phyloP scores from a whole-genome alignment of 2,888 invertebrate species.

The Drosophila demipolita region DNA sequence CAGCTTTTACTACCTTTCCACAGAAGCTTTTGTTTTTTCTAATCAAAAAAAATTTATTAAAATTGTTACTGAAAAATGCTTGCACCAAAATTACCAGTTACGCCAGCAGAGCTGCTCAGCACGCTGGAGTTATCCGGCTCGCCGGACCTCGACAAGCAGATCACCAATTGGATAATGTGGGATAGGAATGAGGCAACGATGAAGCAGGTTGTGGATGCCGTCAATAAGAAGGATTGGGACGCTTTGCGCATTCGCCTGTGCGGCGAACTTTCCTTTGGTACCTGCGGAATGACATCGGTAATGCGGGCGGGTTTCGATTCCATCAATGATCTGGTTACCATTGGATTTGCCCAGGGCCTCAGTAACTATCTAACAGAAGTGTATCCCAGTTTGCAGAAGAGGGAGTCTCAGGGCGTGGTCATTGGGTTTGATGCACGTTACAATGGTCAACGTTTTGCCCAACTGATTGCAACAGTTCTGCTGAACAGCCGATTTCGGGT shows the following conservation, averaged over 20 bases:
- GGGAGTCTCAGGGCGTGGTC: constrained; percentile 90
- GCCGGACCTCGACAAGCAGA: constrained; percentile 88
- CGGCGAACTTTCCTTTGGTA: constrained; percentile 93
- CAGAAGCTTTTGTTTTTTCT: neutral
- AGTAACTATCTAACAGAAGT: constrained; percentile 89
- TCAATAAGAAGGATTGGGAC: constrained; percentile 86
- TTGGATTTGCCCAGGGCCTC: constrained; percentile 97
- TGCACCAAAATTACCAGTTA: constrained; percentile 3
- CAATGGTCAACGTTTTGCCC: constrained; percentile 93
- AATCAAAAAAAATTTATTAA: neutral
- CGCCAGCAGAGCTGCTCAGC: constrained; percentile 51
- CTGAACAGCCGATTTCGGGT: constrained; percentile 91
- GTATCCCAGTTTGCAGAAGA: constrained; percentile 86
- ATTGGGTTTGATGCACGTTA: constrained; percentile 97
- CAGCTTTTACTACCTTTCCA: neutral
- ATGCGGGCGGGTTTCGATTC: constrained; percentile 97
- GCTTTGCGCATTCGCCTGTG: constrained; percentile 88
- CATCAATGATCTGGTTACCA: constrained; percentile 98
- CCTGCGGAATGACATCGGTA: constrained; percentile 94
- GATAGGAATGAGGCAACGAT: constrained; percentile 90
- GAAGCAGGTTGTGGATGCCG: constrained; percentile 88
- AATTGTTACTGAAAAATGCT: constrained; percentile 22
- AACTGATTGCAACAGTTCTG: constrained; percentile 94
- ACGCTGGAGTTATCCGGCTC: constrained; percentile 61
- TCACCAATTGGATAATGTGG: constrained; percentile 91